A percentile compares a stretch with the other conserved stretches of the same genome.
Conservation (phyloP, 2,888 invertebrate species). For the Pimpla rufipes region DNA sequence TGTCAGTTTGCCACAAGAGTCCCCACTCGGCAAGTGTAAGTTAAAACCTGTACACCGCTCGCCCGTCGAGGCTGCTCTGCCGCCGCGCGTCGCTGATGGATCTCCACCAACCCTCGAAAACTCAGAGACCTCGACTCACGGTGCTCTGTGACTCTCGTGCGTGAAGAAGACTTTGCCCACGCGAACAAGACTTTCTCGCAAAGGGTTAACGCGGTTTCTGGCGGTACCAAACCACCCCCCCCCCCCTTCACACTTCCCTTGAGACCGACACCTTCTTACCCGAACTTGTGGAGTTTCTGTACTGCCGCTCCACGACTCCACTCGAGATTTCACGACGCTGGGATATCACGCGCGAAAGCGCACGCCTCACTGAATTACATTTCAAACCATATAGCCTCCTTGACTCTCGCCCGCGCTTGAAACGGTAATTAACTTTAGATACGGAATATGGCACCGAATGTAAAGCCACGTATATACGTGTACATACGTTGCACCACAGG, state of each 20-base stretch:
- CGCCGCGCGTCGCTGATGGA: not conserved
- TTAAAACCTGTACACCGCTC: conserved; percentile 27
- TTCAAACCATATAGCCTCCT: conserved; percentile 29
- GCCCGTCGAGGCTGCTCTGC: not conserved
- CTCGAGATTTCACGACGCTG: conserved; percentile 24
- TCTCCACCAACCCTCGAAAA: conserved; percentile 37
- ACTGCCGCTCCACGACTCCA: conserved; percentile 11
- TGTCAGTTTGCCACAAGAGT: conserved; percentile 2
- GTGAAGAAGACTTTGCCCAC: conserved; percentile 19
- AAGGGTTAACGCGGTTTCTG: conserved; percentile 18
- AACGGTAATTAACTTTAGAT: conserved; percentile 61
- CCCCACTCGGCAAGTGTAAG: conserved; percentile 33
- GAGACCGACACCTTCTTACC: conserved; percentile 10
- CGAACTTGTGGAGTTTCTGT: conserved; percentile 25
- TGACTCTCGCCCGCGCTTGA: not conserved
- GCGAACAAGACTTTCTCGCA: conserved; percentile 21
- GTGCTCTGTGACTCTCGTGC: not conserved
- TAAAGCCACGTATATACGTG: too few relatives aligned
- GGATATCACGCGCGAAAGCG: conserved; percentile 17
- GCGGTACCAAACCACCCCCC: not conserved
- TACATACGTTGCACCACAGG: not conserved
- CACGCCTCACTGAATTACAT: conserved; percentile 48
- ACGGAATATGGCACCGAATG: conserved; percentile 35
- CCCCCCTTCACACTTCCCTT: not conserved
- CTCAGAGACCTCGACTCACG: conserved; percentile 33